Evolutionary conservation across 2,888 invertebrate species (phyloP).

Genomic region (Gandaritis pyraliata): DNA sequence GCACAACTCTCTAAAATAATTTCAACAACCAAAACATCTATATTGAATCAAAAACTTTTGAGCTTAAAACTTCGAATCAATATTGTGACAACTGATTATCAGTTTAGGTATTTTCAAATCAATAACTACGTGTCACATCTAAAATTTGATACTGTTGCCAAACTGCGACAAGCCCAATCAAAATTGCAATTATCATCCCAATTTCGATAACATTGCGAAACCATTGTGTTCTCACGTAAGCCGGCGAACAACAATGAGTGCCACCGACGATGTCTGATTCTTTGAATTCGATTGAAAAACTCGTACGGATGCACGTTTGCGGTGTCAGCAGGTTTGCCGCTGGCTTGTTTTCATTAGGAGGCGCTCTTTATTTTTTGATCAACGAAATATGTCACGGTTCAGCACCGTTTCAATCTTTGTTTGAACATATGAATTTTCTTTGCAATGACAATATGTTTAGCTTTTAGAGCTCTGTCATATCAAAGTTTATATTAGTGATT

Average conservation of each 20-base stretch:
- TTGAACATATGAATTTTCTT: no score
- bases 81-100: no score
- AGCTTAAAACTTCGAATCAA: no score
- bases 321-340: conserved; percentile 74
- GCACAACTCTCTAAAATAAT: no score
- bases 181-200: conserved; percentile 56
- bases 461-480: no score
- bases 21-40: no score
- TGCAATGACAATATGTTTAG: no score
- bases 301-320: conserved; percentile 82
- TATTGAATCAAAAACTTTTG: no score
- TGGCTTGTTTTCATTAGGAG: conserved; percentile 64
- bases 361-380: conserved; percentile 44
- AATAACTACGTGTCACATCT: conserved; percentile 27
- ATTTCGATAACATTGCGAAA: conserved; percentile 70
- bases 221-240: conserved; percentile 81
- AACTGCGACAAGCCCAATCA: conserved; percentile 48
- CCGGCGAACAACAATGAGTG: conserved; percentile 78
- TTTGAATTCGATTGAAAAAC: conserved; percentile 81
- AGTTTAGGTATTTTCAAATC: background rate
- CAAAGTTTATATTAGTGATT: no score
- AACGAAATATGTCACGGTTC: conserved; percentile 35
- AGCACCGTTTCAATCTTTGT: no score
- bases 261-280: conserved; percentile 80
- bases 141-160: conserved; percentile 32